Percentiles rank a stretch among this genome's conserved stretches.
These are phyloP conservation scores for Campylomormyrus numenius DNA, from an alignment of 2,113 vertebrate species.

Conservation along the genomic window DNA sequence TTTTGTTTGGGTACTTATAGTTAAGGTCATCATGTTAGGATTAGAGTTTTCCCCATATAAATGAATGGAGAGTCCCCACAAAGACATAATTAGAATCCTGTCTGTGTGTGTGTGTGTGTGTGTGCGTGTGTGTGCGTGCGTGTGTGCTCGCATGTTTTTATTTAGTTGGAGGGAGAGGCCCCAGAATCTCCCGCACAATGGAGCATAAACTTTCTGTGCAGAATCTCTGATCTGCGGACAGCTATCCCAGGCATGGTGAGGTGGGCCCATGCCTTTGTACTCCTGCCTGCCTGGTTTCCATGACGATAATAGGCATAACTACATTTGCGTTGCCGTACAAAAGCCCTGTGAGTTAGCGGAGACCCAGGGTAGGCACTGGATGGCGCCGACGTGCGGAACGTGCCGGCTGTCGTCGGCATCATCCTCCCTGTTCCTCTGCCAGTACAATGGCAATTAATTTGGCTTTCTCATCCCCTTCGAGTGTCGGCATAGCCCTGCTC, in stretches of 20 bases:
- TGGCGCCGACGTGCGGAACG: conserved; percentile 11
- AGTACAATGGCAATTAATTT: conserved; percentile 13
- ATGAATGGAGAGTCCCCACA: too few species aligned
- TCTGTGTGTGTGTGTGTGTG: neutral
- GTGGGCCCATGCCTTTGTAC: conserved; percentile 37
- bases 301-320: conserved; percentile 58
- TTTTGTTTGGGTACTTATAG: too few species aligned
- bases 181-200: conserved; percentile 49
- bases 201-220: conserved; percentile 42
- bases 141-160: neutral
- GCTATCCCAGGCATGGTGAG: conserved; percentile 22
- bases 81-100: too few species aligned
- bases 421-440: neutral
- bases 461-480: neutral
- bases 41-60: too few species aligned
- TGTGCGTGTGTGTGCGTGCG: neutral
- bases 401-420: neutral
- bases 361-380: conserved; percentile 28
- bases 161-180: conserved; percentile 20
- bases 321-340: conserved; percentile 39
- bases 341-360: conserved; percentile 33
- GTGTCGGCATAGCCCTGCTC: neutral
- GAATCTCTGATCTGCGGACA: conserved; percentile 33
- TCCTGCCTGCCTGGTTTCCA: conserved; percentile 54
- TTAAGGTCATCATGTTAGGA: too few species aligned